A percentile compares a stretch with the other conserved stretches of the same genome.
phyloP scores from a whole-genome alignment of 1,140 invertebrate species.

The Pogonomyrmex barbatus region DNA sequence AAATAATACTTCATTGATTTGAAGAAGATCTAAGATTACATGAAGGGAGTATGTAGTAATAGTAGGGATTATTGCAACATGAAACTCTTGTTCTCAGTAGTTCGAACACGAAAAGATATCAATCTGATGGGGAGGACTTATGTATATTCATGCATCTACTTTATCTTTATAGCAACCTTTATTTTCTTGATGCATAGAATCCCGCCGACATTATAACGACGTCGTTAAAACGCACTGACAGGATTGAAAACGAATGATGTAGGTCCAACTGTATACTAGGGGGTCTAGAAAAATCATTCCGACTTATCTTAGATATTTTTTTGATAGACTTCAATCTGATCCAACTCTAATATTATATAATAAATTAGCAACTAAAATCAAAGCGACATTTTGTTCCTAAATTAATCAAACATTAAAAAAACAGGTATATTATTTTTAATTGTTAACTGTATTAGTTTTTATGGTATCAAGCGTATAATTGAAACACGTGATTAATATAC shows the following conservation, averaged over 20 bases:
- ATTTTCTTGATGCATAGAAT: constrained; percentile 54
- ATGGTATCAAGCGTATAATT: neutral
- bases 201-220: constrained; percentile 63
- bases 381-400: neutral
- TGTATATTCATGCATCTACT: constrained; percentile 32
- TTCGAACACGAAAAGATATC: constrained; percentile 34
- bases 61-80: neutral
- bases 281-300: constrained; percentile 7
- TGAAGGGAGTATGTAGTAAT: neutral
- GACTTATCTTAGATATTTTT: constrained; percentile 15
- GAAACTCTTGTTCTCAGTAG: constrained; percentile 44
- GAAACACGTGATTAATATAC: constrained; percentile 28
- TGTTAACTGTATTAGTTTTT: neutral
- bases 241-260: constrained; percentile 30
- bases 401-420: neutral
- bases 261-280: neutral
- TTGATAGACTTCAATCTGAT: constrained; percentile 4
- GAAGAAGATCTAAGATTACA: neutral
- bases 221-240: constrained; percentile 66
- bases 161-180: constrained; percentile 40
- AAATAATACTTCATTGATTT: constrained; percentile 7
- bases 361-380: constrained; percentile 13
- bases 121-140: constrained; percentile 30
- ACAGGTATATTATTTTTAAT: constrained; percentile 4
- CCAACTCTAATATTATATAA: constrained; percentile 1